Conservation (phyloP, 2,797 vertebrate species). For the Poecilia gillii region DNA sequence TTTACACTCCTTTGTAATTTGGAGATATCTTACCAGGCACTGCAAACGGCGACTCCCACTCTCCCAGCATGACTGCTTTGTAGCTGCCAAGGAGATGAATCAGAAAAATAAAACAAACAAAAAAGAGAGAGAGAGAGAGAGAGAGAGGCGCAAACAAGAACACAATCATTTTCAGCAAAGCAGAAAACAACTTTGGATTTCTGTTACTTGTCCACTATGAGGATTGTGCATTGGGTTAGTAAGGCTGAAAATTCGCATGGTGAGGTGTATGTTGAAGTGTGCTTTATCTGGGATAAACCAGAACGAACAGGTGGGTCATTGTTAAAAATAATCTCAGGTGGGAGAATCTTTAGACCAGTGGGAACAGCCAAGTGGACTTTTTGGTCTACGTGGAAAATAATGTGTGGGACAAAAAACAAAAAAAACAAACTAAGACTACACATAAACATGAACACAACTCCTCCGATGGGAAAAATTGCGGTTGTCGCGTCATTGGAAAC, state of each 20-base stretch:
- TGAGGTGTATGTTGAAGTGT: not conserved
- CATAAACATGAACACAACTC: too few species aligned
- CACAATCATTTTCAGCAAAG: not conserved
- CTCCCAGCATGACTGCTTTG: conserved; percentile 59
- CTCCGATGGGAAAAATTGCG: too few species aligned
- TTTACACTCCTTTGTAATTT: conserved; percentile 70
- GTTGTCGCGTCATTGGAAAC: not conserved
- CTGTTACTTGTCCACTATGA: not conserved
- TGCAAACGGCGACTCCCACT: conserved; percentile 68
- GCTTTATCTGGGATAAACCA: not conserved
- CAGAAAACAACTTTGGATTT: not conserved
- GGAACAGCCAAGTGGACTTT: not conserved
- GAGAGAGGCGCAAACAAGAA: conserved; percentile 1
- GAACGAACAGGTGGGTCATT: not conserved
- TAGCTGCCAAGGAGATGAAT: conserved; percentile 67
- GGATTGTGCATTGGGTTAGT: not conserved
- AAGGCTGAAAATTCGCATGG: not conserved
- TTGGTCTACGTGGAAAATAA: not conserved
- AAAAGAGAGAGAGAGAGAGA: conserved; percentile 7
- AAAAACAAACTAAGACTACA: too few species aligned
- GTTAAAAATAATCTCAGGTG: too few species aligned
- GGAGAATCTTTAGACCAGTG: too few species aligned
- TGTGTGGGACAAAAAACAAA: too few species aligned
- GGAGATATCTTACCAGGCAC: conserved; percentile 54
- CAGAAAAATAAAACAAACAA: conserved; percentile 10